Conservation (phyloP, 2,113 vertebrate species). For the Vanacampus margaritifer region DNA sequence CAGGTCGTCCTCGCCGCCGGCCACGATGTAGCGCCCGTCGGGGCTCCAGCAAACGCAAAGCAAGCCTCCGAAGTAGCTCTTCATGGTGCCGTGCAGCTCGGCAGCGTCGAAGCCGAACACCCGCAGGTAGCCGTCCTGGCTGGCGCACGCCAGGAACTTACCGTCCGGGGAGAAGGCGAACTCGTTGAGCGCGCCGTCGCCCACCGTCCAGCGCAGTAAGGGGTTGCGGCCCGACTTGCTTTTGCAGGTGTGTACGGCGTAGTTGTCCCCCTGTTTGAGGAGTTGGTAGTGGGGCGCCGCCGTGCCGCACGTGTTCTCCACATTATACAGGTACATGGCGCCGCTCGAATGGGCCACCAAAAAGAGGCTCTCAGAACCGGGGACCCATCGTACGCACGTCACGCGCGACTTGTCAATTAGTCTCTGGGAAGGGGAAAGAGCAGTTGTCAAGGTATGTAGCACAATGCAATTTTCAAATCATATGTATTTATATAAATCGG, state of each 20-base stretch:
- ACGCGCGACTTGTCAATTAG: conserved; percentile 99
- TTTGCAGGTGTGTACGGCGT: conserved; percentile 97
- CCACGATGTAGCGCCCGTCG: conserved; percentile 93
- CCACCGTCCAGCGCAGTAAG: conserved; percentile 95
- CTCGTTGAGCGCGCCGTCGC: conserved; percentile 95
- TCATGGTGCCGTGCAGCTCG: conserved; percentile 96
- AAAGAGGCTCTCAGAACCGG: conserved; percentile 97
- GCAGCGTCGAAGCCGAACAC: conserved; percentile 96
- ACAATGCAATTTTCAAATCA: no score
- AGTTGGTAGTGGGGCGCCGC: conserved; percentile 97
- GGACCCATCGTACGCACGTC: conserved; percentile 98
- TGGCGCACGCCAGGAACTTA: conserved; percentile 93
- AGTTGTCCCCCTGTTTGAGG: conserved; percentile 95
- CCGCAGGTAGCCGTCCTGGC: conserved; percentile 95
- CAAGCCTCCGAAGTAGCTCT: conserved; percentile 97
- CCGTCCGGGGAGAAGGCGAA: conserved; percentile 98
- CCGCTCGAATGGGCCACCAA: conserved; percentile 97
- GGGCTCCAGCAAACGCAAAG: conserved; percentile 99
- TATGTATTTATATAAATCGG: no score
- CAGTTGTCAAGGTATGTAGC: no score
- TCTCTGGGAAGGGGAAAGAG: conserved; percentile 77
- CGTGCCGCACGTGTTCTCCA: conserved; percentile 95
- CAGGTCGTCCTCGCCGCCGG: conserved; percentile 95
- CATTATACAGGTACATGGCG: conserved; percentile 97
- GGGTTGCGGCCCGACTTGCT: conserved; percentile 98